Evolutionary conservation across 2,113 vertebrate genomes (phyloP), one percentile per base, ranked within the genome.

Genomic region (Colistium nudipinnis): DNA sequence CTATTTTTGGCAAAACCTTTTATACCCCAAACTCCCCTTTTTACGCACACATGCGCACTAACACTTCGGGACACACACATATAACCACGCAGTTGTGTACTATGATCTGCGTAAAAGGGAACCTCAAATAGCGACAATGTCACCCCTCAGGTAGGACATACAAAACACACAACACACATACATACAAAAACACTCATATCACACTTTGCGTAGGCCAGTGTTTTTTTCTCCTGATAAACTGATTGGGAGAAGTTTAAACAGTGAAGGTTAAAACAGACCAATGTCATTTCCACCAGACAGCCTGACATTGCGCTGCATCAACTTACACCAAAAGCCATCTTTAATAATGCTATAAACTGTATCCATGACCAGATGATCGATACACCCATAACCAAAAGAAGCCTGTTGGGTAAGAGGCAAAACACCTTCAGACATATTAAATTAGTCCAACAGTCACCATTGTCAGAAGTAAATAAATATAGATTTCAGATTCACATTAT

Each of bases 181-280:
- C 43, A 51, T 14, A 52, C 14, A 17, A 28, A 71, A 28, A 54
- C 33, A 49, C 8, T 66, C 41, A 27, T 76, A 72, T 72, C 74
- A 53, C 19, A 56, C 25, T 8, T 52, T 9, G 11, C 41, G 67
- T 63, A 62, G 64, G 36, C 20, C 7, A 17, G 17, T 53, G 62
- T 59, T 43, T 48, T 82, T 24, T 67, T 63, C 51, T 70, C 53
- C 66, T 55, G 76, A 80, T 86, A 76, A 80, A 70, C 73, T 70
- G 78, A 57, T 69, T 76, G 22, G 54, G 71, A 45, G 63, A 60
- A 77, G 74, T n/a, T n/a, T n/a, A 52, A 75, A 20, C 61, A 61
- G 20, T 84, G 78, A 86, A 84, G 83, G 78, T 88, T 80, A 84
- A 56, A 54, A 48, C 38, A 44, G 13, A 70, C 38, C 83, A 88